Percentiles rank a stretch among this genome's conserved stretches.
Conservation (phyloP, 2,888 invertebrate species). For the Leptura quadrifasciata region DNA sequence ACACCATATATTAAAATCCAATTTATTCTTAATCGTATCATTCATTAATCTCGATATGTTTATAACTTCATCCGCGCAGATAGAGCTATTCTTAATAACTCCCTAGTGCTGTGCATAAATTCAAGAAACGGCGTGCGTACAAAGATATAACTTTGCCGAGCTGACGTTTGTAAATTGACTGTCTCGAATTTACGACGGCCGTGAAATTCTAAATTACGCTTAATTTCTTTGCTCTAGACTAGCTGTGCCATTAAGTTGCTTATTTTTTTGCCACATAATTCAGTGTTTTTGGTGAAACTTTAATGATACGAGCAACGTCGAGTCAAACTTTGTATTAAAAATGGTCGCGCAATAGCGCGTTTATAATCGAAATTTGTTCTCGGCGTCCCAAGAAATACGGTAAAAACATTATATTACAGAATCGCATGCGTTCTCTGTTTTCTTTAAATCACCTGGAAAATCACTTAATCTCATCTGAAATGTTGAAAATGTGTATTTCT, state of each 20-base stretch:
- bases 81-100: slow-evolving; percentile 47
- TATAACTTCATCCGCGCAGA: slow-evolving; percentile 47
- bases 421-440: too few relatives aligned
- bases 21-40: slow-evolving; percentile 53
- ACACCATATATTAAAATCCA: slow-evolving; percentile 53
- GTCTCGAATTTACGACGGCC: slow-evolving; percentile 50
- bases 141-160: slow-evolving; percentile 43
- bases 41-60: slow-evolving; percentile 46
- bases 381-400: too few relatives aligned
- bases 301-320: not conserved
- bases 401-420: too few relatives aligned
- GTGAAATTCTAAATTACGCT: slow-evolving; percentile 53
- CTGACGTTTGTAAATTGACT: slow-evolving; percentile 53
- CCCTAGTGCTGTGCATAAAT: slow-evolving; percentile 21
- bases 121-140: slow-evolving; percentile 4
- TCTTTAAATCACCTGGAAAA: too few relatives aligned
- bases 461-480: too few relatives aligned
- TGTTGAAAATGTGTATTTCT: too few relatives aligned
- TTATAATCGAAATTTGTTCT: too few relatives aligned
- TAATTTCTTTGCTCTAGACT: slow-evolving; percentile 24
- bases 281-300: not conserved
- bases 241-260: not conserved
- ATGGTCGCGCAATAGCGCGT: too few relatives aligned
- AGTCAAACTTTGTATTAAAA: too few relatives aligned
- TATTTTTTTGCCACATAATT: slow-evolving; percentile 1